Percentiles rank a stretch among this genome's conserved stretches.
Evolutionary conservation across 1,140 invertebrate species (phyloP).

Genomic region (Gonioctena quinquepunctata): DNA sequence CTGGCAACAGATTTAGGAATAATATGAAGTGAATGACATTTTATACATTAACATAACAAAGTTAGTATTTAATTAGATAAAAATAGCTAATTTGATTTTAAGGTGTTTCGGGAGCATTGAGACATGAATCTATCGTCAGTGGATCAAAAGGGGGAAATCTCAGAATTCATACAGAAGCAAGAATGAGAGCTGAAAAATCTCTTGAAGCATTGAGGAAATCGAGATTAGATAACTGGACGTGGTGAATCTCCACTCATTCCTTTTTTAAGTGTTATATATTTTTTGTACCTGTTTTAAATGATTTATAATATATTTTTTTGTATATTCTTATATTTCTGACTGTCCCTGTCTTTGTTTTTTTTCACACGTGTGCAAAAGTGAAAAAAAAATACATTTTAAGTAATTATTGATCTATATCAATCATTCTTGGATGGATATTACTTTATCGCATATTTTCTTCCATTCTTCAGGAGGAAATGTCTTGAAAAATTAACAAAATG

Average conservation of each 20-base stretch:
- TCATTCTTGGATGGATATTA: too few species aligned
- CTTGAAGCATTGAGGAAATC: slow-evolving; percentile 61
- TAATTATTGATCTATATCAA: too few species aligned
- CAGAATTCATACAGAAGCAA: slow-evolving; percentile 58
- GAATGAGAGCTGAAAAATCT: slow-evolving; percentile 58
- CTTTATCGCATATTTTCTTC: too few species aligned
- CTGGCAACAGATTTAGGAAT: too few species aligned
- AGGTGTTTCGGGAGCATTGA: slow-evolving; percentile 61
- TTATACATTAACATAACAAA: too few species aligned
- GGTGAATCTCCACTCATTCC: slow-evolving; percentile 26
- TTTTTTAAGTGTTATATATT: not conserved
- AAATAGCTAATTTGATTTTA: slow-evolving; percentile 23
- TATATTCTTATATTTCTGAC: too few species aligned
- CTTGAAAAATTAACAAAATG: too few species aligned
- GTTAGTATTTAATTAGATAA: too few species aligned
- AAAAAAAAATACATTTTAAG: too few species aligned
- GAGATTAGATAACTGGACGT: slow-evolving; percentile 54
- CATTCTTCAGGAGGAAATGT: too few species aligned
- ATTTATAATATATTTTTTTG: not conserved
- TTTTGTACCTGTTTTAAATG: not conserved
- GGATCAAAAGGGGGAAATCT: slow-evolving; percentile 56
- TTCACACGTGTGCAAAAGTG: too few species aligned
- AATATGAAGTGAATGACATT: too few species aligned
- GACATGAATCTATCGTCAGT: slow-evolving; percentile 63
- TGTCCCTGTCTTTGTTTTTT: not conserved